These are phyloP conservation scores for Ctenoplectra terminalis DNA, from an alignment of 1,140 invertebrate species.

Conservation along the genomic window DNA sequence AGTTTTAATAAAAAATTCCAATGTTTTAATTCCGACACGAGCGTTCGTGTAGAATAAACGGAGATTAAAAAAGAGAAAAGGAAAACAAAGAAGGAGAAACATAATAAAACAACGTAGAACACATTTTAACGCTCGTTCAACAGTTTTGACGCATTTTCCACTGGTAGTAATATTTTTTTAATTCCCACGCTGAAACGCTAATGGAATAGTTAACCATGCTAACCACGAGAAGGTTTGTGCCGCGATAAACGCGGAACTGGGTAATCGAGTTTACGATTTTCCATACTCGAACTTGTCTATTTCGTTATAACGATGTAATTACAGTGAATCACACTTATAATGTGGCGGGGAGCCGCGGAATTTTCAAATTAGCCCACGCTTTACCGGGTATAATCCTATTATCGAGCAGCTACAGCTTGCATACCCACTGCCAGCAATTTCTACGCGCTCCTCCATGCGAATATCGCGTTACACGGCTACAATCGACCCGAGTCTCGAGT, in stretches of 20 bases:
- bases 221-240: neutral
- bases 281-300: constrained; percentile 20
- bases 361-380: constrained; percentile 49
- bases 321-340: constrained; percentile 33
- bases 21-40: neutral
- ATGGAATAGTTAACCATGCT: constrained; percentile 2
- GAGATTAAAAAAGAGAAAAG: too few species aligned
- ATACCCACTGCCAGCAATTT: neutral
- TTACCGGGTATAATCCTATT: constrained; percentile 55
- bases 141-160: neutral
- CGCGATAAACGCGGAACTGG: neutral
- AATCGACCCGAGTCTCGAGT: too few species aligned
- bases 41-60: neutral
- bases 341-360: neutral
- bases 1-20: neutral
- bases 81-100: neutral
- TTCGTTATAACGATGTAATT: constrained; percentile 34
- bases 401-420: constrained; percentile 11
- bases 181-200: neutral
- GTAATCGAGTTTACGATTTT: constrained; percentile 23
- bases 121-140: neutral
- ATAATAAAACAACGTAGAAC: neutral
- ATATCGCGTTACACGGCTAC: constrained; percentile 1
- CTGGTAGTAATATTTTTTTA: neutral
- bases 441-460: neutral